Percentiles rank a stretch among this genome's conserved stretches.
Conservation (phyloP, 2,113 vertebrate species). For the Romanogobio albipinnatus region DNA sequence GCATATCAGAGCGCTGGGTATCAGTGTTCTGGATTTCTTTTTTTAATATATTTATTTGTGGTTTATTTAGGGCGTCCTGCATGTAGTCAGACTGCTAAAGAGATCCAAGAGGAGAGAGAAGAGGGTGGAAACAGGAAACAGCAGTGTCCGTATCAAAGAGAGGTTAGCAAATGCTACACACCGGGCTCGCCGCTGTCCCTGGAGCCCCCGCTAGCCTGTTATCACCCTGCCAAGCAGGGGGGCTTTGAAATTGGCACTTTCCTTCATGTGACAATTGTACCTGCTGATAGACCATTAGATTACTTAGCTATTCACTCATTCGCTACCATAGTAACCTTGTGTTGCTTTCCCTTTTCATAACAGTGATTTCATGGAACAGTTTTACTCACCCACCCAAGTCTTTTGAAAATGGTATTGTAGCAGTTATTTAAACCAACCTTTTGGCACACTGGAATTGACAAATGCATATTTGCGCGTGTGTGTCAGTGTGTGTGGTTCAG, state of each 20-base stretch:
- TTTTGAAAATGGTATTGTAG: conserved; percentile 24
- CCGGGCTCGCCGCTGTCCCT: conserved; percentile 51
- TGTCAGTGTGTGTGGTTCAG: too few relatives aligned
- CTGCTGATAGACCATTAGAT: conserved; percentile 71
- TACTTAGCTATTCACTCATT: conserved; percentile 61
- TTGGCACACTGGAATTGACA: neutral
- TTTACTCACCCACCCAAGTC: conserved; percentile 40
- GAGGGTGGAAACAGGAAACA: conserved; percentile 23
- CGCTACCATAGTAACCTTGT: conserved; percentile 44
- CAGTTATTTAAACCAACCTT: conserved; percentile 29
- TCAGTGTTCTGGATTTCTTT: neutral
- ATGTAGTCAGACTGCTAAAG: conserved; percentile 13
- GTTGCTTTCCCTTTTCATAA: conserved; percentile 50
- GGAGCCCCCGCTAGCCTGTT: conserved; percentile 63
- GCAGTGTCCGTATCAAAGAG: conserved; percentile 57
- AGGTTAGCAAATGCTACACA: conserved; percentile 54
- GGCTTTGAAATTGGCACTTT: conserved; percentile 71
- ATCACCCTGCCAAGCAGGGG: conserved; percentile 65
- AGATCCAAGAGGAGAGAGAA: neutral
- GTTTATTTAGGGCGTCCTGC: conserved; percentile 23
- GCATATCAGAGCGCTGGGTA: conserved; percentile 42
- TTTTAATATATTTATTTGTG: neutral
- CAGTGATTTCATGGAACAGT: conserved; percentile 36
- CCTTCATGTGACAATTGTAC: conserved; percentile 70
- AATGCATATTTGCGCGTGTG: conserved; percentile 8